These are phyloP conservation scores for Schizopygopsis pylzovi DNA, from an alignment of 2,797 vertebrate genomes.

Conservation along the genomic window DNA sequence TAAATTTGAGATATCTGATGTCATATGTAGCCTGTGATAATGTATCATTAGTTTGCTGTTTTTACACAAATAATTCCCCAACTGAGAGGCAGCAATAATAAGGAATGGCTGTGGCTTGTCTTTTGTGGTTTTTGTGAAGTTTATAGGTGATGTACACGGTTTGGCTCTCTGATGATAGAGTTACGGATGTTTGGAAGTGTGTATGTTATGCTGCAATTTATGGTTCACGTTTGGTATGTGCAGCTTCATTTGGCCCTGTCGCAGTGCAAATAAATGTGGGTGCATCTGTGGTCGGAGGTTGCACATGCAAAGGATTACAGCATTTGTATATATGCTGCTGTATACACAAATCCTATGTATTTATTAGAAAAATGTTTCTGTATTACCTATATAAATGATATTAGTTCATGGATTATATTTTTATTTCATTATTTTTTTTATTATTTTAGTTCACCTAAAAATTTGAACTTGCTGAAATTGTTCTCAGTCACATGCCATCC, in stretches of 20 bases:
- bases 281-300: conserved; percentile 38
- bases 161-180: conserved; percentile 23
- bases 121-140: conserved; percentile 54
- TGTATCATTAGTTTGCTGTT: conserved; percentile 37
- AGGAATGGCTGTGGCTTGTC: conserved; percentile 47
- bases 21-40: conserved; percentile 17
- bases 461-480: not conserved
- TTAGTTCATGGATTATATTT: not conserved
- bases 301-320: conserved; percentile 13
- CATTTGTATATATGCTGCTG: conserved; percentile 11
- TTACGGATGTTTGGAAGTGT: conserved; percentile 35
- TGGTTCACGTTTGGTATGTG: conserved; percentile 22
- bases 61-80: conserved; percentile 53
- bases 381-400: conserved; percentile 1
- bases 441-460: not conserved
- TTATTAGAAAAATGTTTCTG: conserved; percentile 5
- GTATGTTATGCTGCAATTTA: conserved; percentile 38
- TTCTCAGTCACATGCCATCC: not conserved
- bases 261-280: conserved; percentile 31
- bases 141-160: conserved; percentile 49
- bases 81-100: conserved; percentile 47
- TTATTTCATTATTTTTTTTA: not conserved
- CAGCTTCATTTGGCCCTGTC: conserved; percentile 15
- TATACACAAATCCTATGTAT: conserved; percentile 2
- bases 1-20: conserved; percentile 20